Evolutionary conservation across 2,888 invertebrate genomes (phyloP), one percentile per base, ranked within the genome.

Genomic region (Epistrophe eligans): DNA sequence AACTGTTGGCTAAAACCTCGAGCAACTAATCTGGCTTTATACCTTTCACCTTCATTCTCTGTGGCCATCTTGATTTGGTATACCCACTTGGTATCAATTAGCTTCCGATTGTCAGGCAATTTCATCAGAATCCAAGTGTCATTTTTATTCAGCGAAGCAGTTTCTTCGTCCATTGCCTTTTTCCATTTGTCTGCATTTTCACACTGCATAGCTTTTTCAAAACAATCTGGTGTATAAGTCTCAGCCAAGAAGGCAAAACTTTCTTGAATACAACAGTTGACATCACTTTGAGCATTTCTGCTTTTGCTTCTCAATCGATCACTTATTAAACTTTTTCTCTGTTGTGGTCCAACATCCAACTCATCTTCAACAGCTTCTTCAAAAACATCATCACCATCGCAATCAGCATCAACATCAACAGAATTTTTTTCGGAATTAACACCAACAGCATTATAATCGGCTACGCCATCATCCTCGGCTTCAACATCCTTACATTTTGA

Each of bases 81-180:
- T 2, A 24, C 3, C 24, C 24, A 24, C 3, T 24, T 24, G 24
- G 24, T 24, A 24, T 24, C 24, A 24, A 24, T 3, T 3, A 24
- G 24, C 24, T 24, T 24, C 2, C 3, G 24, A 24, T 24, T 24
- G 3, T 72, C 40, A 10, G 89, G 89, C 52, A 70, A 58, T 13
- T 66, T 7, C 11, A 57, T 70, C 19, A 90, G 72, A 40, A 35
- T 43, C 88, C 88, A 89, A 10, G 89, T 88, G 17, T 88, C 38
- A 72, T 88, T 88, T 58, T 76, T 77, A 13, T 67, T 24, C 40
- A 89, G 50, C 13, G 89, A 83, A 45, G 13, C 17, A 24, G 71
- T 76, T 48, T 81, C 81, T 17, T 70, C 76, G 19, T 76, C 62
- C 71, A 81, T 81, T 38, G 57, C 55, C 38, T 1, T 45, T 72